Conservation (phyloP, 2,113 vertebrate species). For the Tympanuchus pallidicinctus region DNA sequence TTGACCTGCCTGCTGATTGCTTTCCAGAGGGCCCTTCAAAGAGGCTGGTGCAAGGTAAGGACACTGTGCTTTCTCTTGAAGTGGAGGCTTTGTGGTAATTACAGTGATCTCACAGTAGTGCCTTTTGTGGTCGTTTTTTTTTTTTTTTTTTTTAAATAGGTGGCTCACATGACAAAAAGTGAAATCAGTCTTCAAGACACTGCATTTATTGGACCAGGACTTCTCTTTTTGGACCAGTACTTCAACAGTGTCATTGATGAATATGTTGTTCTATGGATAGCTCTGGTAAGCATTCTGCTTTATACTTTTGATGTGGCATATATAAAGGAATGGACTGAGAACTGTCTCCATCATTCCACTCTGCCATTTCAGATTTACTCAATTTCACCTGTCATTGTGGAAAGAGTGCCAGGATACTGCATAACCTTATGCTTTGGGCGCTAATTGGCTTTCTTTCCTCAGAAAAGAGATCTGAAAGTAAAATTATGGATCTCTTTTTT, state of each 20-base stretch:
- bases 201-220: constrained; percentile 93
- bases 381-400: neutral
- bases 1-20: neutral
- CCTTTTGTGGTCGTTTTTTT: neutral
- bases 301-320: neutral
- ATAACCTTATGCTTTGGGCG: neutral
- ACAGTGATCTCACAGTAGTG: neutral
- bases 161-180: constrained; percentile 98
- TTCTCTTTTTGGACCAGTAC: constrained; percentile 97
- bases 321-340: neutral
- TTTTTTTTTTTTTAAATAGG: constrained; percentile 68
- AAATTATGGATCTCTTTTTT: neutral
- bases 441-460: neutral
- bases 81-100: neutral
- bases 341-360: neutral
- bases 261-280: constrained; percentile 92
- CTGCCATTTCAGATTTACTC: neutral
- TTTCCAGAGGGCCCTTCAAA: neutral
- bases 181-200: constrained; percentile 92
- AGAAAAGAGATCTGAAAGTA: neutral
- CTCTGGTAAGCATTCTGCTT: constrained; percentile 82
- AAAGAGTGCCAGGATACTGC: neutral
- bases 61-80: fast-evolving
- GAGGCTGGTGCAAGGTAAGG: neutral
- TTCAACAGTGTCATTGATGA: constrained; percentile 95